Evolutionary conservation across 2,113 vertebrate species (phyloP).

Genomic region (Saccopteryx leptura): DNA sequence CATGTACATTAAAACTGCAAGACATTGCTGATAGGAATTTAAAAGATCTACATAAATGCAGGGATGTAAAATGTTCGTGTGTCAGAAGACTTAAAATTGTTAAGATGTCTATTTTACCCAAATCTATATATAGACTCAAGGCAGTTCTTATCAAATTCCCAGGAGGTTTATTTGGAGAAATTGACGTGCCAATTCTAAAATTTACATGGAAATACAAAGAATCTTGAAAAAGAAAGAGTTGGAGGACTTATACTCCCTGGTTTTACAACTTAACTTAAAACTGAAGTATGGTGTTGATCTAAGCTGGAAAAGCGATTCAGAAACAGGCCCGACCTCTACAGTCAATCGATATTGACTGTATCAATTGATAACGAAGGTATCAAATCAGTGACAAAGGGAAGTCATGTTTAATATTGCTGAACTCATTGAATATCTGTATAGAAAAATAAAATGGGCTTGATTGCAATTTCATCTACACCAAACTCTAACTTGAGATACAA

Average conservation of each 20-base stretch:
- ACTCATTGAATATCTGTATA: neutral
- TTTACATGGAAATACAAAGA: neutral
- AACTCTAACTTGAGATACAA: neutral
- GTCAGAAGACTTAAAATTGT: neutral
- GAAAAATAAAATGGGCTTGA: neutral
- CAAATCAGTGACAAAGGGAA: neutral
- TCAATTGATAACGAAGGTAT: neutral
- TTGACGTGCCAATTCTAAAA: neutral
- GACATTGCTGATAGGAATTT: neutral
- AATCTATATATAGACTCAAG: neutral
- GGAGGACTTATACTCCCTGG: neutral
- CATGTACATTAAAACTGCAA: neutral
- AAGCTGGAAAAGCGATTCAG: neutral
- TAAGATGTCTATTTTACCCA: neutral
- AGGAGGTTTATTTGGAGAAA: neutral
- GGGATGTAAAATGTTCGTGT: neutral
- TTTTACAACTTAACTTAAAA: neutral
- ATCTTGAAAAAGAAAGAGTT: neutral
- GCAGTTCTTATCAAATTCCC: neutral
- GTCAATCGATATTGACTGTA: no score
- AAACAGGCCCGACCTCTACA: neutral
- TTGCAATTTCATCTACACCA: neutral
- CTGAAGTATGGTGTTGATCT: neutral
- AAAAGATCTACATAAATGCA: neutral
- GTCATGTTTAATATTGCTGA: fast-evolving